Evolutionary conservation across 2,113 vertebrate species (phyloP), one percentile per base, ranked within the genome.

Genomic region (Thomomys bottae): DNA sequence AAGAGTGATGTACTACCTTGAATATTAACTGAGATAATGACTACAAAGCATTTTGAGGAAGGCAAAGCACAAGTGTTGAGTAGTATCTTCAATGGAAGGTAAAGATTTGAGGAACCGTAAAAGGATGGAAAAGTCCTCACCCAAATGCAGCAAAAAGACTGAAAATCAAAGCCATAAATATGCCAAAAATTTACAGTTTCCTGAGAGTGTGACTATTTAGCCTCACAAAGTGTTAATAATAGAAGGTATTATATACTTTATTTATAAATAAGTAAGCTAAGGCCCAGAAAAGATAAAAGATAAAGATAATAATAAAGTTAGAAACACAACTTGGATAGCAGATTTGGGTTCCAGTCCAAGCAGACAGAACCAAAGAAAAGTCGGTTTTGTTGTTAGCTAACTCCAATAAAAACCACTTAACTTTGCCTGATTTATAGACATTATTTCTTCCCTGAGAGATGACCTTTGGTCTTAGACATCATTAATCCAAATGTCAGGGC

Each of bases 401-500:
- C 45, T 23, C 54, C 21, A 54, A 54, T 15, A 54, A 54, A n/a
- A 76, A 36, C 32, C 88, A 66, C 32, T 88, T 14, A 2, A 10
- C 30, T 82, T 88, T n/a, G 17, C 4, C 79, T 86, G 61, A 86
- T 90, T 94, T 83, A 84, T 38, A 90, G 36, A 49, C 14, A 20
- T 32, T 92, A 92, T 88, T 72, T 26, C 42, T 86, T 67, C 79
- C 63, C 66, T 85, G 36, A 64, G 72, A 93, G 34, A 92, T 20
- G 66, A 88, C n/a, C 73, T 84, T 81, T 88, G 32, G 26, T 64
- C 28, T 64, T 63, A 20, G 15, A 26, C 17, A 77, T 80, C 76
- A 77, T 92, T 92, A 88, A 90, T 94, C 84, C 96, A 88, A 75
- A 93, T 82, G 59, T 88, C 72, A 88, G 11, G 84, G 59, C 40